These are phyloP conservation scores for Cecropterus lyciades DNA, from an alignment of 1,140 invertebrate species.

Conservation along the genomic window DNA sequence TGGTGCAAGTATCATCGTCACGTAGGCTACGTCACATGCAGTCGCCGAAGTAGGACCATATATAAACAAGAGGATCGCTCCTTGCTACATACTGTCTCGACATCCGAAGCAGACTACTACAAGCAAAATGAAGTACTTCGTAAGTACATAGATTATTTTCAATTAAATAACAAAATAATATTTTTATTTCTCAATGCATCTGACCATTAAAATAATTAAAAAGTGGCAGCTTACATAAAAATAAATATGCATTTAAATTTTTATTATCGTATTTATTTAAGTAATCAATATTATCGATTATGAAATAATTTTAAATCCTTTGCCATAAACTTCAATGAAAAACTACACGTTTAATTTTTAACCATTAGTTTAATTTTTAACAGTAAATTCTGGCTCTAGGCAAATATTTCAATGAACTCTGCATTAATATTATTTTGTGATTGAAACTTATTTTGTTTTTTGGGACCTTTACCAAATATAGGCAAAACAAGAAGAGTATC, in stretches of 20 bases:
- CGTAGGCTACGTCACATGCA: constrained; percentile 18
- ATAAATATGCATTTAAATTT: neutral
- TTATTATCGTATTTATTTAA: too few relatives aligned
- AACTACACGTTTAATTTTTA: too few relatives aligned
- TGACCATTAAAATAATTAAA: neutral
- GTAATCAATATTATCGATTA: too few relatives aligned
- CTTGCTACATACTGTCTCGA: constrained; percentile 26
- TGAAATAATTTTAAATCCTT: too few relatives aligned
- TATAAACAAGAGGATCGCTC: constrained; percentile 34
- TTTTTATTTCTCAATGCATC: neutral
- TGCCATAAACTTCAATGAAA: too few relatives aligned
- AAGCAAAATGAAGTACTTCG: constrained; percentile 40
- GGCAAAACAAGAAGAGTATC: too few relatives aligned
- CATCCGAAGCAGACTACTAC: constrained; percentile 32
- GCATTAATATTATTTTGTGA: too few relatives aligned
- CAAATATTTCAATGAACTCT: too few relatives aligned
- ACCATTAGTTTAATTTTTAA: too few relatives aligned
- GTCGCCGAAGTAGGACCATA: constrained; percentile 18
- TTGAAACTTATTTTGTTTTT: too few relatives aligned
- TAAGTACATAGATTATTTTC: constrained; percentile 37
- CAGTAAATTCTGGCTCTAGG: too few relatives aligned
- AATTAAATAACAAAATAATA: neutral
- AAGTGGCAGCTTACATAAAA: neutral
- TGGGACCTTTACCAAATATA: too few relatives aligned
- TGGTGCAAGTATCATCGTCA: neutral